phyloP scores from a whole-genome alignment of 2,797 vertebrate species.

The Craterocephalus amniculus region DNA sequence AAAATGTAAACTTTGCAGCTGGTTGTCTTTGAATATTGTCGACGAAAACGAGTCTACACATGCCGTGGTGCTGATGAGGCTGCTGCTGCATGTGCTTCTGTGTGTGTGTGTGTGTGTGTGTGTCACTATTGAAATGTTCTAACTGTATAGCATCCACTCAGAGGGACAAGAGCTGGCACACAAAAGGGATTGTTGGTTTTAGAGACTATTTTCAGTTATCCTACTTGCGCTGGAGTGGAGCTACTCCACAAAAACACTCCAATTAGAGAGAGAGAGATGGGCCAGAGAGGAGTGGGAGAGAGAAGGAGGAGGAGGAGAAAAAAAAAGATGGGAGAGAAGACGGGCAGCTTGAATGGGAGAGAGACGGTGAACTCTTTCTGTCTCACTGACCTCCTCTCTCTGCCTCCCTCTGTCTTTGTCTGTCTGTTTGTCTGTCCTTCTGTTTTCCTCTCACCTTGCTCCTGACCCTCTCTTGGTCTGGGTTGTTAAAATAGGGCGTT shows the following conservation, averaged over 20 bases:
- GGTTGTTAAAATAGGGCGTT: constrained; percentile 80
- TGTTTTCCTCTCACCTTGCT: constrained; percentile 96
- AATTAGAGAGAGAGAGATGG: constrained; percentile 86
- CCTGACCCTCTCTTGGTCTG: constrained; percentile 89
- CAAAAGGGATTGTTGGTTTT: constrained; percentile 86
- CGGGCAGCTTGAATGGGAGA: constrained; percentile 88
- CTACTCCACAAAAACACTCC: constrained; percentile 98
- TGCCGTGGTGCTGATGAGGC: constrained; percentile 11
- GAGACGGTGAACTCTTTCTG: constrained; percentile 68
- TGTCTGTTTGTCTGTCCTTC: constrained; percentile 65
- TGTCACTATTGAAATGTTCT: constrained; percentile 67
- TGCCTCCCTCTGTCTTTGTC: constrained; percentile 48
- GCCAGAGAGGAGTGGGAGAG: constrained; percentile 43
- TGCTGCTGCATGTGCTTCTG: constrained; percentile 20
- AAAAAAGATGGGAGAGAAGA: constrained; percentile 83
- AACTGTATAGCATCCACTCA: constrained; percentile 78
- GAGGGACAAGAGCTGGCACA: constrained; percentile 75
- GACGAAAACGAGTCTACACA: constrained; percentile 10
- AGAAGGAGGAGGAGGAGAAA: constrained; percentile 34
- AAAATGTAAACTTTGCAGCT: constrained; percentile 35
- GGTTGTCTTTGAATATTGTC: constrained; percentile 23
- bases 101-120: constrained; percentile 2
- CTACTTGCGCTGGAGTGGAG: constrained; percentile 89
- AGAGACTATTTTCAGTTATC: constrained; percentile 93
- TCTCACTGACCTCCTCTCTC: constrained; percentile 84